Evolutionary conservation across 2,113 vertebrate species (phyloP).

Genomic region (Spizaetus ornatus): DNA sequence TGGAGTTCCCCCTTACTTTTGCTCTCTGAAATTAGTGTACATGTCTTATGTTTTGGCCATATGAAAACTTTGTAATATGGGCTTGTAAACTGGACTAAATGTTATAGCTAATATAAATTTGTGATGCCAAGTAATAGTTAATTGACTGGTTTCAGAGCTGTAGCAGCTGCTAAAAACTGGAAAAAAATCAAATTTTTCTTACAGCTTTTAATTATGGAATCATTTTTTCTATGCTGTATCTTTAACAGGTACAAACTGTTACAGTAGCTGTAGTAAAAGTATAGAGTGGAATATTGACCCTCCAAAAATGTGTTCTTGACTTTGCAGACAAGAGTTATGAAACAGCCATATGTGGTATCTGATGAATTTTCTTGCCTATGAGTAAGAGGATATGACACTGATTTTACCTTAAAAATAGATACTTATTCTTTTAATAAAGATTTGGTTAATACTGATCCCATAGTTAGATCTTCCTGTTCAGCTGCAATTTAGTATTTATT

Average conservation of each 20-base stretch:
- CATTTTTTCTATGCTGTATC: neutral
- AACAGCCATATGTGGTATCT: neutral
- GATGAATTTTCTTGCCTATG: neutral
- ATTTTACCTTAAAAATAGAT: neutral
- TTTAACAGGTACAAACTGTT: neutral
- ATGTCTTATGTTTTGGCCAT: neutral
- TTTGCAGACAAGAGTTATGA: neutral
- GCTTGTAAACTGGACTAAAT: neutral
- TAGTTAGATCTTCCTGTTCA: neutral
- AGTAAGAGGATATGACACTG: neutral
- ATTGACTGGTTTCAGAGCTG: neutral
- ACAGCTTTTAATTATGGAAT: neutral
- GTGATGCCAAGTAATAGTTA: neutral
- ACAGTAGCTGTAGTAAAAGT: neutral
- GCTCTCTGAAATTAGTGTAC: neutral
- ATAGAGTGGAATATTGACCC: neutral
- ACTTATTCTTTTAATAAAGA: neutral
- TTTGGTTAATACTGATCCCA: neutral
- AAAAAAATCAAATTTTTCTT: neutral
- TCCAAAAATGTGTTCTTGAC: neutral
- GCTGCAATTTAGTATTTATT: neutral
- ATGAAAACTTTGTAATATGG: neutral
- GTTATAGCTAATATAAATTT: neutral
- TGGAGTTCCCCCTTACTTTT: neutral
- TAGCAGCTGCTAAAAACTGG: neutral